Base-by-base conservation (phyloP, 2,888 invertebrate species). In the Trichacis sp. region DNA sequence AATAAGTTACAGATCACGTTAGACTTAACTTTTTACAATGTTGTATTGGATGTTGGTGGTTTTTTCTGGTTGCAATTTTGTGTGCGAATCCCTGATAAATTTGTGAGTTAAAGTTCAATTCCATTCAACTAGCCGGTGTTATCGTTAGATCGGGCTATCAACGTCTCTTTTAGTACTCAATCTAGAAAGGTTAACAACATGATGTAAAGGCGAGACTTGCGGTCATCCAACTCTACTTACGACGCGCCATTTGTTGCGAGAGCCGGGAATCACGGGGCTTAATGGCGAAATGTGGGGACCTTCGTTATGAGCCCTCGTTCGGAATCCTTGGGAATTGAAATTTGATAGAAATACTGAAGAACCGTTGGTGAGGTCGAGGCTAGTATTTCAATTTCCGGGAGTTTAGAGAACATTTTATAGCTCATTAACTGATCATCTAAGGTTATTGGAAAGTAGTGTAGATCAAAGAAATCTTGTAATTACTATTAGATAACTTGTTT, bases 181-280 rank as follows among this genome's bases (percentile, higher is more conserved):
- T 67, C 66, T 61, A 58, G 63, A 71, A 69, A 67, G 68, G 68
- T 71, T 71, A 71, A 71, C 70, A 66, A 62, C 66, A 64, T 67
- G 69, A 64, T 59, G 66, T 62, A 64, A 67, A 67, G 62, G 67
- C 46, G 58, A 64, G 54, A 53, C 66, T 45, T 60, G 63, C 63
- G 66, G 69, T 67, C 69, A 71, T 61, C 68, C 68, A 64, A 68
- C 68, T 64, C 58, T 48, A 61, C 62, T 63, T 51, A 66, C 60
- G 64, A 65, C 65, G 61, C 57, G 43, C 56, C 30, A 56, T 55
- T 62, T 57, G 62, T 40, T 58, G 48, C 58, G 54, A 55, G 45
- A 48, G 57, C 52, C 53, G 43, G 55, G 59, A 63, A 56, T 56
- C 53, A 33, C 24, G 62, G 59, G 63, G 59, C 59, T 55, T 52